Conservation (phyloP, 1,140 invertebrate species). For the Drosophila prosaltans region DNA sequence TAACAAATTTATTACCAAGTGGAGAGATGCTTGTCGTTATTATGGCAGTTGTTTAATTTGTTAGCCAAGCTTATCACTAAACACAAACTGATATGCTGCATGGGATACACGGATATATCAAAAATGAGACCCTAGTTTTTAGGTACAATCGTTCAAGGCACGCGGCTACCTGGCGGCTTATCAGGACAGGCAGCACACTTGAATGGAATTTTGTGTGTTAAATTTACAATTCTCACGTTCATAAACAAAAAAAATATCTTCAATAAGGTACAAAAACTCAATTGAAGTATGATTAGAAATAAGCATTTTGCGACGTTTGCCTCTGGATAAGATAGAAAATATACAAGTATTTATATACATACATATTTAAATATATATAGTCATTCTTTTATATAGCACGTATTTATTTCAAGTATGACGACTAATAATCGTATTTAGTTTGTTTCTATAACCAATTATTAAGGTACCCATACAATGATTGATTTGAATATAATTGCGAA, state of each 20-base stretch:
- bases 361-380: conserved; percentile 13
- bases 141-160: background rate
- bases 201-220: conserved; percentile 9
- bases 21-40: conserved; percentile 17
- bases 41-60: conserved; percentile 34
- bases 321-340: conserved; percentile 5
- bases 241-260: conserved; percentile 6
- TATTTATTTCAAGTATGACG: conserved; percentile 21
- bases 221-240: conserved; percentile 49
- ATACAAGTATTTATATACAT: background rate
- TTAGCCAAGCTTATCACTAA: conserved; percentile 23
- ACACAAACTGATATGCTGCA: conserved; percentile 27
- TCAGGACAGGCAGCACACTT: conserved; percentile 23
- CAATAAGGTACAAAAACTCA: conserved; percentile 6
- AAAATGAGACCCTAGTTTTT: no score
- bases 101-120: background rate
- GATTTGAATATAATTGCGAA: conserved; percentile 39
- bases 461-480: conserved; percentile 25
- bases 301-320: background rate
- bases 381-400: background rate
- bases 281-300: conserved; percentile 16
- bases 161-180: conserved; percentile 20
- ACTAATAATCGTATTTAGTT: conserved; percentile 35
- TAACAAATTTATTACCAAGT: conserved; percentile 39
- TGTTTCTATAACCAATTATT: conserved; percentile 16